Evolutionary conservation across 2,113 vertebrate species (phyloP), one percentile per base, ranked within the genome.

Genomic region (Elanus axillaris): DNA sequence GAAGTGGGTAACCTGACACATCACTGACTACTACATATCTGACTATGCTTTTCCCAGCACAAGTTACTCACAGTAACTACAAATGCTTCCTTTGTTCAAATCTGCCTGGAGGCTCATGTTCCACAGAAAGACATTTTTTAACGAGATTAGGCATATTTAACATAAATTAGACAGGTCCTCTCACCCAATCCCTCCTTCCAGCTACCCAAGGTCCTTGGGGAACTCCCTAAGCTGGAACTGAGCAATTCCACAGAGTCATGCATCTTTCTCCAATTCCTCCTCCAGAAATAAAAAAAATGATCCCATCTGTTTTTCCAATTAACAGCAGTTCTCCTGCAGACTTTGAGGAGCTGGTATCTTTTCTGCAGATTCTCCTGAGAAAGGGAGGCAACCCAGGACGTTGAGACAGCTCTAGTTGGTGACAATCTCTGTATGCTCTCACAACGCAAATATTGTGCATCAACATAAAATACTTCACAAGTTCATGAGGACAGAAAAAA

Each of bases 171-270:
- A 83, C 68, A 88, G 85, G 82, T 95, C 32, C 82, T 88, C 74
- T 94, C 86, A 69, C 75, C 78, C 72, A 95, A 48, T 69, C 67
- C 72, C 74, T 88, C 90, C 85, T 92, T 69, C 29, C 67, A 95
- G 88, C 92, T 73, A 90, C 11, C 10, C 48, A 32, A 43, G 32
- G 38, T 52, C 82, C 78, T 16, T 7, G 16, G 58, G 93, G 88
- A 91, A 53, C 59, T 76, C 45, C 62, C 34, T 83, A 62, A 90
- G 27, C 63, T 92, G 82, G 50, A 76, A 88, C 15, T n/a, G 45
- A 96, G n/a, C 47, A 88, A 69, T 72, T 77, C 81, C 90, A 52
- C 5, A 59, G 6, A 63, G 63, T 47, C 66, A 11, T 16, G 36
- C 42, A 66, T 88, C 85, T 42, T 80, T 52, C 15, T 72, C 43